phyloP scores from a whole-genome alignment of 2,113 vertebrate species.

The Panurus biarmicus region DNA sequence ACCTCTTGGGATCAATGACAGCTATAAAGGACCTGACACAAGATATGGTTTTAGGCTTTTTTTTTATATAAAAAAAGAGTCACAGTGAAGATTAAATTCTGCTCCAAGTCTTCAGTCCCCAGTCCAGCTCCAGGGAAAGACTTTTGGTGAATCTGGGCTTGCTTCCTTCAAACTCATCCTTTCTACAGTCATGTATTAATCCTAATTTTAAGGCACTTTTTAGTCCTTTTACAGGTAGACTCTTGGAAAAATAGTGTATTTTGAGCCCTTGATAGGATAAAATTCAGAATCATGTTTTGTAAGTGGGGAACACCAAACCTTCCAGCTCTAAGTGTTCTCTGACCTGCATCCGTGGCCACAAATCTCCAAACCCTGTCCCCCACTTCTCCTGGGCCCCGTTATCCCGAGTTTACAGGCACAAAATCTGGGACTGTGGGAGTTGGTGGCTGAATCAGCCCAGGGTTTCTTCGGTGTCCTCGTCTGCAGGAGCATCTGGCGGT shows the following conservation, averaged over 20 bases:
- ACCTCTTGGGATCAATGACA: background rate
- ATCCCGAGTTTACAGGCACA: background rate
- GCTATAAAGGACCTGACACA: background rate
- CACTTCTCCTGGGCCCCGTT: background rate
- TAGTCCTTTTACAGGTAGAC: background rate
- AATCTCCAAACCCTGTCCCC: background rate
- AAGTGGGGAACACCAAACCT: background rate
- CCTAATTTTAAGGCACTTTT: background rate
- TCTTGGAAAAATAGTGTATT: background rate
- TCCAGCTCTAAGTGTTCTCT: background rate
- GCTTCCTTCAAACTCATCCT: background rate
- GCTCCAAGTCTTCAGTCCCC: fast-evolving
- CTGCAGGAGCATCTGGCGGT: background rate
- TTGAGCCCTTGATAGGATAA: background rate
- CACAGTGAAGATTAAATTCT: background rate
- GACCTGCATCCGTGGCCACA: background rate
- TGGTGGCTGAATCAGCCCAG: background rate
- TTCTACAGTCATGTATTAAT: background rate
- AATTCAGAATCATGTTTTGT: fast-evolving
- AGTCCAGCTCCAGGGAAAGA: background rate
- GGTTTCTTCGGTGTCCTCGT: background rate
- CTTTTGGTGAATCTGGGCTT: background rate
- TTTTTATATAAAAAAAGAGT: background rate
- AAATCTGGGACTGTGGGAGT: background rate
- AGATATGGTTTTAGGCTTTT: background rate